Evolutionary conservation across 2,113 vertebrate species (phyloP).

Genomic region (Ibidorhyncha struthersii): DNA sequence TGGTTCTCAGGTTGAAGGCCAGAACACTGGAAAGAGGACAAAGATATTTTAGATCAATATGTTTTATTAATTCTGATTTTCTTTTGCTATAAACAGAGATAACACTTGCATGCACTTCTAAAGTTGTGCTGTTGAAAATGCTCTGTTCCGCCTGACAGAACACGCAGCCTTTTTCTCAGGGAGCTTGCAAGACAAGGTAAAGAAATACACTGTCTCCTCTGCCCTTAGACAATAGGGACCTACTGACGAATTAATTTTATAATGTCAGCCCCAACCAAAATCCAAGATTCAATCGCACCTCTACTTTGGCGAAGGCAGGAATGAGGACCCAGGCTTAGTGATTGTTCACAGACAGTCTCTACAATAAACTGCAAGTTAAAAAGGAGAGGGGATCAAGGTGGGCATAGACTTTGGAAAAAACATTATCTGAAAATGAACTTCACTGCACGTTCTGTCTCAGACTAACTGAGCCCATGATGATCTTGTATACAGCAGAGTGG

Average conservation of each 20-base stretch:
- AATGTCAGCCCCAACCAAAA: not conserved
- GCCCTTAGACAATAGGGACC: not conserved
- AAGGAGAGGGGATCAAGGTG: not conserved
- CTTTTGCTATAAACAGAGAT: not conserved
- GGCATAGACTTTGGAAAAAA: not conserved
- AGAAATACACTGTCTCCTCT: not conserved
- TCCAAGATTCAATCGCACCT: not conserved
- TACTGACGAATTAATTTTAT: constrained; percentile 13
- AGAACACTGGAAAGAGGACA: not conserved
- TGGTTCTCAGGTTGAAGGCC: not conserved
- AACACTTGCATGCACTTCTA: not conserved
- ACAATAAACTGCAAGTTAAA: not conserved
- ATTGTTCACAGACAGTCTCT: not conserved
- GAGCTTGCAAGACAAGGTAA: not conserved
- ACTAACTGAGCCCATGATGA: not conserved
- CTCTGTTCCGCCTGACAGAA: not conserved
- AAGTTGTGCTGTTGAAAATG: not conserved
- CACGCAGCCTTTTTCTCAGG: not conserved
- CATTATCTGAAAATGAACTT: constrained; percentile 5
- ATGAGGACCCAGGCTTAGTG: not conserved
- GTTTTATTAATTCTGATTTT: not conserved
- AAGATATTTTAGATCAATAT: not conserved
- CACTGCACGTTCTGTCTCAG: not conserved
- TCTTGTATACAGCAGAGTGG: not conserved
- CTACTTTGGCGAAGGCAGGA: not conserved